These are phyloP conservation scores for Dendrolimus kikuchii DNA, from an alignment of 1,140 invertebrate species.

Conservation along the genomic window DNA sequence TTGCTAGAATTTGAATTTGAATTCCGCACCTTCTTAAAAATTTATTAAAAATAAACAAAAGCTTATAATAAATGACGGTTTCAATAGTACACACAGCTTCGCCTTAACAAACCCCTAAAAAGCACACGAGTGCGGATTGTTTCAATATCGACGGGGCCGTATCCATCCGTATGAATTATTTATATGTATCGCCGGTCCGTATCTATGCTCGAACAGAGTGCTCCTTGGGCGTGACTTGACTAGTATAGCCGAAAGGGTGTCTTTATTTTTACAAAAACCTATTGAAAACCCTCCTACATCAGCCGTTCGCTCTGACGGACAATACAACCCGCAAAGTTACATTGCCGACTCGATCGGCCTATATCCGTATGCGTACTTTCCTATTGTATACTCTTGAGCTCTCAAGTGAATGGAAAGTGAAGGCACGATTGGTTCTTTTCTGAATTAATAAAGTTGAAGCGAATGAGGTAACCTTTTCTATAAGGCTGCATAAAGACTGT, in stretches of 20 bases:
- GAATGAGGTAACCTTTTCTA: too few relatives aligned
- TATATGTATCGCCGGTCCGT: constrained; percentile 16
- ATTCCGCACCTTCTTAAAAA: too few relatives aligned
- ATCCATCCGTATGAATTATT: constrained; percentile 18
- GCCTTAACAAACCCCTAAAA: constrained; percentile 5
- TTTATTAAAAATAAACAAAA: too few relatives aligned
- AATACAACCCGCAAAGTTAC: constrained; percentile 1
- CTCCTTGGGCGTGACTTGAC: constrained; percentile 17
- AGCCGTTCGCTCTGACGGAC: constrained; percentile 8
- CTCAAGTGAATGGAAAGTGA: too few relatives aligned
- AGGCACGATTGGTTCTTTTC: too few relatives aligned
- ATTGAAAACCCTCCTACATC: constrained; percentile 7
- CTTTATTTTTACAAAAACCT: constrained; percentile 9
- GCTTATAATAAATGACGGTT: too few relatives aligned
- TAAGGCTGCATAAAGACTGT: too few relatives aligned
- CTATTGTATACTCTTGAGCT: too few relatives aligned
- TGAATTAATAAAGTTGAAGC: too few relatives aligned
- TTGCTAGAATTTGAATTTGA: too few relatives aligned
- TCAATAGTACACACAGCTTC: background rate
- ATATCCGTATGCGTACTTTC: too few relatives aligned
- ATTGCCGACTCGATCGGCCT: too few relatives aligned
- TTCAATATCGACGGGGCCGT: constrained; percentile 16
- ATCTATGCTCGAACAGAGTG: constrained; percentile 11
- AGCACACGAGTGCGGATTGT: constrained; percentile 17
- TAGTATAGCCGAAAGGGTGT: constrained; percentile 8